Conservation (phyloP, 1,140 invertebrate species). For the Caerostris extrusa region DNA sequence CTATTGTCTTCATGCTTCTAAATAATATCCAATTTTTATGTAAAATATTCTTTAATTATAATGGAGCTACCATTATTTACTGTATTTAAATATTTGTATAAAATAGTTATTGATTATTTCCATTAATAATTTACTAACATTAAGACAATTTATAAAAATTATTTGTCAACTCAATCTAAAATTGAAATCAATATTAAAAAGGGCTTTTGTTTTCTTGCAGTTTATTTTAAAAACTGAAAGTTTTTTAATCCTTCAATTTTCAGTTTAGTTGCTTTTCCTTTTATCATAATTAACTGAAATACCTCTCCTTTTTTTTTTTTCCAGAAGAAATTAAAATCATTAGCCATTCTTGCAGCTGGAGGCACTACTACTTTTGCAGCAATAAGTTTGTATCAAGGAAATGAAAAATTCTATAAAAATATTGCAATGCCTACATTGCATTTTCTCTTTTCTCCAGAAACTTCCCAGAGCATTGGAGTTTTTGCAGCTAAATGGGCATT, state of each 20-base stretch:
- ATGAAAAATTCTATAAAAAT: conserved; percentile 79
- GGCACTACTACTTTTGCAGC: conserved; percentile 64
- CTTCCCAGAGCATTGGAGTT: conserved; percentile 78
- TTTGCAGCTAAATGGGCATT: conserved; percentile 77
- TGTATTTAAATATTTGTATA: no score
- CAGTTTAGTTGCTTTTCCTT: background rate
- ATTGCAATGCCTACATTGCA: conserved; percentile 79
- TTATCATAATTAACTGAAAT: background rate
- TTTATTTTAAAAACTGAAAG: no score
- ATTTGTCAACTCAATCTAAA: background rate
- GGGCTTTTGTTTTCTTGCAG: background rate
- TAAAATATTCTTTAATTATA: no score
- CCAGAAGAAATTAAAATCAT: conserved; percentile 72
- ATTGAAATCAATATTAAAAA: background rate
- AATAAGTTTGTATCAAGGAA: conserved; percentile 78
- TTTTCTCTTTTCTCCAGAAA: conserved; percentile 78
- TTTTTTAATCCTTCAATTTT: background rate
- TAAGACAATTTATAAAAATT: no score
- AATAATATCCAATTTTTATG: no score
- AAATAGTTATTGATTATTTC: no score
- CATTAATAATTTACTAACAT: no score
- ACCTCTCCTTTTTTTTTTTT: background rate
- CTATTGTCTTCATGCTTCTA: no score
- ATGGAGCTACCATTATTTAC: no score
- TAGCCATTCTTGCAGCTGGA: conserved; percentile 59